These are phyloP conservation scores for Drosophila mimetica DNA, from an alignment of 2,888 invertebrate genomes.

Conservation along the genomic window DNA sequence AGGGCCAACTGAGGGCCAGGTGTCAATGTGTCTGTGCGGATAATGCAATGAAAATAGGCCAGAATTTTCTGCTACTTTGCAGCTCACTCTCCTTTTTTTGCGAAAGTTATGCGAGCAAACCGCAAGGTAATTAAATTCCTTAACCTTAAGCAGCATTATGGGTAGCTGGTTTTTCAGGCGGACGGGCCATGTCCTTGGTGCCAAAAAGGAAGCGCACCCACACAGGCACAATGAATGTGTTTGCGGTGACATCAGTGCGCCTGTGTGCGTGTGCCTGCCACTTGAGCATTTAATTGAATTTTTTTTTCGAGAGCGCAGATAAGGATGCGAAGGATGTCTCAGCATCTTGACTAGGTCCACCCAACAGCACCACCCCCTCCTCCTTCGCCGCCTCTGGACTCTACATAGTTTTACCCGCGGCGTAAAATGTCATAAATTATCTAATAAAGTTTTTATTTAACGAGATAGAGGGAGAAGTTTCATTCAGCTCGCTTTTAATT, in stretches of 20 bases:
- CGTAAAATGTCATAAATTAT: conserved; percentile 65
- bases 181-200: conserved; percentile 57
- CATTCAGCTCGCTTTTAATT: conserved; percentile 54
- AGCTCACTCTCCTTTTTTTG: conserved; percentile 1
- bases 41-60: conserved; percentile 58
- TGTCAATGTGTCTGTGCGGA: conserved; percentile 53
- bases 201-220: conserved; percentile 43
- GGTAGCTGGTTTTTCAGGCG: conserved; percentile 19
- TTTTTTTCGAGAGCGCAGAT: conserved; percentile 49
- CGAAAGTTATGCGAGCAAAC: conserved; percentile 60
- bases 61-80: conserved; percentile 35
- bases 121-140: conserved; percentile 73
- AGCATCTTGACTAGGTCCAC: conserved; percentile 60
- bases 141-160: conserved; percentile 58
- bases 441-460: conserved; percentile 71
- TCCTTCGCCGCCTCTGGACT: conserved; percentile 4
- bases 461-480: conserved; percentile 49
- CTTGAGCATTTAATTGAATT: conserved; percentile 74
- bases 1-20: conserved; percentile 31
- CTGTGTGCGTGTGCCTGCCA: conserved; percentile 60
- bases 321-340: conserved; percentile 32
- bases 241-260: conserved; percentile 56
- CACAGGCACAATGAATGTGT: conserved; percentile 60
- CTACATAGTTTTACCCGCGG: conserved; percentile 52
- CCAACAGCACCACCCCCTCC: conserved; percentile 7